Percentiles rank a stretch among this genome's conserved stretches.
These are phyloP conservation scores for Scolopax mira DNA, from an alignment of 2,113 vertebrate species.

Conservation along the genomic window DNA sequence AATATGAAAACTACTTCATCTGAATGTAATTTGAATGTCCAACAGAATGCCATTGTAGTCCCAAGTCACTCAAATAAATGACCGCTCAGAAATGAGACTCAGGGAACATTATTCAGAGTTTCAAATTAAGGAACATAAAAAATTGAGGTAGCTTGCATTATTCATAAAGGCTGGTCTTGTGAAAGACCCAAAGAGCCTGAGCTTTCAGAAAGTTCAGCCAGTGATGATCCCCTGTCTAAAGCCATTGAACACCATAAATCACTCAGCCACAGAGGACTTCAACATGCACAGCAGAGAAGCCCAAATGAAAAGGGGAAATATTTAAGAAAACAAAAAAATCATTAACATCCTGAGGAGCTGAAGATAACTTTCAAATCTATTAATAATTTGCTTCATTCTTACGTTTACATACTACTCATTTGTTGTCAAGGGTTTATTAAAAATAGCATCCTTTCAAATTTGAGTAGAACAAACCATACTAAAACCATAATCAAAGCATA, in stretches of 20 bases:
- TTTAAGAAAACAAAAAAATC: not conserved
- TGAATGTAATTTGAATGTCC: not conserved
- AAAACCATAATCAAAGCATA: not conserved
- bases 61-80: not conserved
- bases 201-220: not conserved
- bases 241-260: not conserved
- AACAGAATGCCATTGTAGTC: not conserved
- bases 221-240: not conserved
- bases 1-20: not conserved
- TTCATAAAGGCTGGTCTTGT: not conserved
- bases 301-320: not conserved
- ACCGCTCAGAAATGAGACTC: not conserved
- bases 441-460: not conserved
- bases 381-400: not conserved
- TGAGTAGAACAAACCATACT: not conserved
- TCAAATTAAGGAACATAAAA: slow-evolving; percentile 10
- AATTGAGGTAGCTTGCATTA: not conserved
- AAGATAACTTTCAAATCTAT: not conserved
- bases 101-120: not conserved
- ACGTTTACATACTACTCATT: not conserved
- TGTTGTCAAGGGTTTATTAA: not conserved
- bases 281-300: not conserved
- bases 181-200: not conserved
- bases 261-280: not conserved
- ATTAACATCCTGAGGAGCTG: not conserved